Percentiles rank a stretch among this genome's conserved stretches.
Evolutionary conservation across 2,113 vertebrate genomes (phyloP).

Genomic region (Otis tarda): DNA sequence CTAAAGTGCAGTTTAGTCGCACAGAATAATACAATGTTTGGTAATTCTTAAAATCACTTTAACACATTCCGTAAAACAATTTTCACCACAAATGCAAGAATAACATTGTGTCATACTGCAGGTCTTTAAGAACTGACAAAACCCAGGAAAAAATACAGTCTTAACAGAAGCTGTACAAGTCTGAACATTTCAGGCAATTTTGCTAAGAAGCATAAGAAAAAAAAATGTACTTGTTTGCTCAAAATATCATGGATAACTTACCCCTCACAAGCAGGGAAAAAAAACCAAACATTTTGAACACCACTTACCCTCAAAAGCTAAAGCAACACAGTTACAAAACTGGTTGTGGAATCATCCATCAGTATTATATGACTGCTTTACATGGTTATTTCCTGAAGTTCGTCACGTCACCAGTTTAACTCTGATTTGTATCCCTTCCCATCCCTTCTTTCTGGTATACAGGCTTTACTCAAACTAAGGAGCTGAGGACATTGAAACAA

Average conservation of each 20-base stretch:
- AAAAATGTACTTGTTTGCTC: not conserved
- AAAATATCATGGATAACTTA: not conserved
- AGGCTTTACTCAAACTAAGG: not conserved
- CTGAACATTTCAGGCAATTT: not conserved
- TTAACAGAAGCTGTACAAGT: not conserved
- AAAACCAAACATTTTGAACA: not conserved
- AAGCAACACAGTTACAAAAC: not conserved
- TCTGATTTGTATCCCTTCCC: not conserved
- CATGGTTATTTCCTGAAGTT: not conserved
- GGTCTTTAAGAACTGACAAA: not conserved
- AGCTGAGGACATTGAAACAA: not conserved
- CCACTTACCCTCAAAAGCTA: not conserved
- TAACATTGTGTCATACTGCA: not conserved
- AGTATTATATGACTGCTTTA: not conserved
- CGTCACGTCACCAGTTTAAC: not conserved
- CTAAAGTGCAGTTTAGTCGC: not conserved
- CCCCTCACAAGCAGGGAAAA: not conserved
- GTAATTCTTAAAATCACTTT: not conserved
- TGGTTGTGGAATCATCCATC: not conserved
- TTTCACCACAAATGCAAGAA: not conserved
- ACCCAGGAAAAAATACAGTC: not conserved
- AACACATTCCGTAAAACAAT: not conserved
- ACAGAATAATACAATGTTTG: not conserved
- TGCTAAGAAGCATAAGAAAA: not conserved
- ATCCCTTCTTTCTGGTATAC: not conserved